Base-by-base conservation (phyloP, 64 coral and sea anemone species). In the Porites lutea region DNA sequence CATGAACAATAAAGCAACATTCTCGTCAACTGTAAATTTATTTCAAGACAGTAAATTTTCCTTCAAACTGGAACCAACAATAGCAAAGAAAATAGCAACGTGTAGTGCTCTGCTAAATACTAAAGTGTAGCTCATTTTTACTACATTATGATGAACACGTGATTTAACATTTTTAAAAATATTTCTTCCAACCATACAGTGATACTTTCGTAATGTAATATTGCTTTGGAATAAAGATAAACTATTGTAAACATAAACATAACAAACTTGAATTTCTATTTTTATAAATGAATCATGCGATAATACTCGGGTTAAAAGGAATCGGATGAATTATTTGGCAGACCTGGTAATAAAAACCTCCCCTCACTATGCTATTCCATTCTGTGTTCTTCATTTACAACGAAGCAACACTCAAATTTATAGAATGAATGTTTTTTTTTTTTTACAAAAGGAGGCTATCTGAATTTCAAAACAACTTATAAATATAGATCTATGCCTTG, bases 141-240 rank as follows among this genome's bases (percentile, higher is more conserved):
- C 64, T 66, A 66, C 15, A 19, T 66, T 66, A 14, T 66, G 64
- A 66, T 66, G 15, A 66, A 66, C 64, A 66, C 4, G 64, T 66
- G 64, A 66, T 66, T 66, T 66, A 66, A 18, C 8, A 8, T 66
- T 66, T 66, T 66, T 66, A 19, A 18, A 19, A 19, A 66, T 19
- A 19, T 66, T 66, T 66, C 5, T 66, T 66, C 64, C 20, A 66
- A 66, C 15, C 64, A 66, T 66, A 2, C 5, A 66, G 5, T 66
- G 15, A 67, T 67, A 22, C 21, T 67, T 67, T 67, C 64, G 7
- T 60, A 67, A 67, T 67, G 64, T 67, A 67, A 37, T 37, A 67
- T 67, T 67, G 64, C 64, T 67, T 67, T 67, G 64, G 64, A 18
- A 67, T 67, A 67, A 67, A n/a, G 16, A 67, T 67, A 67, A 67